Percentiles rank a stretch among this genome's conserved stretches.
Evolutionary conservation across 2,113 vertebrate species (phyloP).

Genomic region (Phocoena phocoena): DNA sequence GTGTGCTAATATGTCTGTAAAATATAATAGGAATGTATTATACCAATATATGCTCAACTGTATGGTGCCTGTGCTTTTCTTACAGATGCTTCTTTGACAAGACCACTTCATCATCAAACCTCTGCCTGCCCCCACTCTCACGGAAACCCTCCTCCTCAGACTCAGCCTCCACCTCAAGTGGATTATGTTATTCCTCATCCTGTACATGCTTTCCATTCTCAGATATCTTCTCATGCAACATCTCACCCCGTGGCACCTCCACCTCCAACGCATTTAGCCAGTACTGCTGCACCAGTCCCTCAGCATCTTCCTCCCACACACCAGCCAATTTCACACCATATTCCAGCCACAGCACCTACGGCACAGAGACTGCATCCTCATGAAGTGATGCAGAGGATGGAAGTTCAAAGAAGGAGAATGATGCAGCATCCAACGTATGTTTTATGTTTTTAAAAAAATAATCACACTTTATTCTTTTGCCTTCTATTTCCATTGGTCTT

Average conservation of each 20-base stretch:
- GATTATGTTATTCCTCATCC: constrained; percentile 97
- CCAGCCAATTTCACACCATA: constrained; percentile 94
- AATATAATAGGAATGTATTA: neutral
- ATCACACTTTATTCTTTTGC: neutral
- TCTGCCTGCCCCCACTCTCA: constrained; percentile 96
- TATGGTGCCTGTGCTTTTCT: constrained; percentile 56
- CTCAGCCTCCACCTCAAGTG: constrained; percentile 92
- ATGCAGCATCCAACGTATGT: constrained; percentile 99
- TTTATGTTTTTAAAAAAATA: neutral
- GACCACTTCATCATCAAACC: constrained; percentile 95
- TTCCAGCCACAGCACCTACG: constrained; percentile 91
- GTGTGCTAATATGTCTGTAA: neutral
- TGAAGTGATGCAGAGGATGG: constrained; percentile 98
- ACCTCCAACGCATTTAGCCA: constrained; percentile 90
- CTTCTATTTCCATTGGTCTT: constrained; percentile 21
- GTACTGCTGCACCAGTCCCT: constrained; percentile 88
- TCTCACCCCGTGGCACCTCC: constrained; percentile 91
- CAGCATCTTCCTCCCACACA: constrained; percentile 93
- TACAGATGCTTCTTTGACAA: constrained; percentile 93
- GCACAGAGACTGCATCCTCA: constrained; percentile 96
- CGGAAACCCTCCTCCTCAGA: constrained; percentile 92
- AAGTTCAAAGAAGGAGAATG: constrained; percentile 96
- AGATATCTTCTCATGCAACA: constrained; percentile 91
- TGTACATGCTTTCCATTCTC: constrained; percentile 94
- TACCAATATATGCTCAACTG: neutral